phyloP scores from a whole-genome alignment of 1,140 invertebrate genomes.

The Megalonaias nervosa region DNA sequence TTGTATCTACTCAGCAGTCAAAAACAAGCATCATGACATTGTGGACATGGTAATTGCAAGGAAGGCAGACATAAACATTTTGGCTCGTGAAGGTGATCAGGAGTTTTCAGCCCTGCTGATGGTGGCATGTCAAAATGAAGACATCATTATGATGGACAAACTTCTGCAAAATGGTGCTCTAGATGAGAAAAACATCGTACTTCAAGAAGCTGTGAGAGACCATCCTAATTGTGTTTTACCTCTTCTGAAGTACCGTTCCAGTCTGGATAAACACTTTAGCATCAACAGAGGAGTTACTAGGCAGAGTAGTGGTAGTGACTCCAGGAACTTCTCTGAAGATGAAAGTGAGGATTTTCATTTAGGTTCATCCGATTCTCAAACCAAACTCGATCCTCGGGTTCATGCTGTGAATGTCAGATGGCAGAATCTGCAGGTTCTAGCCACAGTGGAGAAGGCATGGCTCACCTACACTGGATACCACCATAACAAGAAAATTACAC shows the following conservation, averaged over 20 bases:
- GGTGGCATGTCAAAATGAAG: conserved; percentile 81
- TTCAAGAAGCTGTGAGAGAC: conserved; percentile 79
- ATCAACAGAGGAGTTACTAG: conserved; percentile 53
- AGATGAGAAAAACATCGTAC: conserved; percentile 88
- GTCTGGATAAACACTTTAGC: conserved; percentile 43
- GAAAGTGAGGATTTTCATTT: no score
- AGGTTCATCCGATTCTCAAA: conserved; percentile 46
- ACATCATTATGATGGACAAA: conserved; percentile 78
- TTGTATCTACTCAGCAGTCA: conserved; percentile 73
- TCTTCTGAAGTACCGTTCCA: conserved; percentile 67
- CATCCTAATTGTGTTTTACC: conserved; percentile 83
- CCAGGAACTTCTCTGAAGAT: no score
- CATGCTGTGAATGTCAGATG: conserved; percentile 94
- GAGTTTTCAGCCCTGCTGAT: conserved; percentile 77
- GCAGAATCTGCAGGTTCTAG: conserved; percentile 82
- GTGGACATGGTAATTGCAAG: conserved; percentile 81
- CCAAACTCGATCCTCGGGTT: conserved; percentile 84
- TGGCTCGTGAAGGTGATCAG: conserved; percentile 51
- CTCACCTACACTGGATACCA: conserved; percentile 75
- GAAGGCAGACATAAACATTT: conserved; percentile 75
- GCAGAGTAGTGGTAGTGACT: background rate
- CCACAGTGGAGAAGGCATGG: conserved; percentile 82
- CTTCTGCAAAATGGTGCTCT: conserved; percentile 89
- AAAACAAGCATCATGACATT: conserved; percentile 83
- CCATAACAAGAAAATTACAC: conserved; percentile 50